Base-by-base conservation (phyloP, 2,113 vertebrate species). In the Brachirus orientalis region DNA sequence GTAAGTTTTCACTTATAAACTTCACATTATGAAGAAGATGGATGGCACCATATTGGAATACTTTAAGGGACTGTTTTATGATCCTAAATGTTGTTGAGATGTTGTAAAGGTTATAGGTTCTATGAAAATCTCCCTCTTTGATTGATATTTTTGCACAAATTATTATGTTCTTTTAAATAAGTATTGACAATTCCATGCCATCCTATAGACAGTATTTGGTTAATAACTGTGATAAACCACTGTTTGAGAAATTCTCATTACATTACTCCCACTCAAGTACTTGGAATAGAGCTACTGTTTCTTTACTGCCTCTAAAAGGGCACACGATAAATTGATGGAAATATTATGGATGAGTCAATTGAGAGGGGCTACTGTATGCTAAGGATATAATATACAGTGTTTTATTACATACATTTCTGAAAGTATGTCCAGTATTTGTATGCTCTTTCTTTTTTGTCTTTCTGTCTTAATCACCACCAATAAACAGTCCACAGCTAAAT, bases 211-310 rank as follows among this genome's bases (percentile, higher is more conserved):
- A 64, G 43, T 72, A 68, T 74, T 61, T 63, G 60, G 64, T 79
- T 79, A 87, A 88, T 82, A 57, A 82, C 72, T 72, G 53, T 79
- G 58, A 84, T 28, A 53, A 85, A 54, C 52, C 69, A 76, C 53
- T 53, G 52, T 56, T 74, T 72, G 73, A 85, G 75, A 90, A 79
- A 79, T 72, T 63, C 80, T 80, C 77, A 85, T 86, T 82, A 82
- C 73, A 78, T 64, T 40, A 78, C 83, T 80, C 89, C 85, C 82
- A 84, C 88, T 88, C 79, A 86, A 72, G 80, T 68, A 69, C 83
- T 77, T 79, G 77, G 65, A 86, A 85, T 83, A 82, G 69, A 84
- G 70, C 43, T 82, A 79, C 79, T 78, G 73, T 78, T 78, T 78
- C 77, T 87, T 86, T 79, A 82, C 73, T 83, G 77, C 71, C 79